These are phyloP conservation scores for Onychomys arenicola DNA, from an alignment of 2,797 vertebrate species.

Conservation along the genomic window DNA sequence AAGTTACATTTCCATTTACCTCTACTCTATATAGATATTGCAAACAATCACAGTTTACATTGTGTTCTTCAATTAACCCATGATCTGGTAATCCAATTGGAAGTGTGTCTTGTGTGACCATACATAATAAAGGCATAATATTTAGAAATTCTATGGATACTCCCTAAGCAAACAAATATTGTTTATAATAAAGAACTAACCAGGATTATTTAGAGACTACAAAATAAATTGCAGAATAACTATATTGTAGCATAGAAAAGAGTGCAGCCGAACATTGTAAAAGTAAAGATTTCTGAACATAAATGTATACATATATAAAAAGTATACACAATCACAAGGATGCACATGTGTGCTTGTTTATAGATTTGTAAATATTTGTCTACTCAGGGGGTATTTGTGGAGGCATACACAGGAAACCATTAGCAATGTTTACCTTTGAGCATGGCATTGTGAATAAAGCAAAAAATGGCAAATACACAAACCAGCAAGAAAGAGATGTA, in stretches of 20 bases:
- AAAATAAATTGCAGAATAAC: constrained; percentile 48
- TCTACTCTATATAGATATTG: neutral
- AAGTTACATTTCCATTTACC: constrained; percentile 15
- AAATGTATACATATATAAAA: neutral
- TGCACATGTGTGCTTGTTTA: constrained; percentile 57
- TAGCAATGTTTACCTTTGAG: constrained; percentile 50
- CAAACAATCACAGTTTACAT: constrained; percentile 45
- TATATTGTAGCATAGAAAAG: constrained; percentile 2
- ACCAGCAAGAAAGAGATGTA: constrained; percentile 29
- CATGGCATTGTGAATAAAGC: neutral
- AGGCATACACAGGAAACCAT: constrained; percentile 67
- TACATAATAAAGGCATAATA: constrained; percentile 30
- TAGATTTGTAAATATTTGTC: constrained; percentile 71
- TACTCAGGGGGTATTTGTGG: constrained; percentile 32
- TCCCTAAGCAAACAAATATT: constrained; percentile 54
- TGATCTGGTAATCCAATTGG: neutral
- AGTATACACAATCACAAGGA: neutral
- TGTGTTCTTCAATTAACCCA: constrained; percentile 5
- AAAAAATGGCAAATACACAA: neutral
- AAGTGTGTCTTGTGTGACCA: neutral
- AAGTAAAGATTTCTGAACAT: neutral
- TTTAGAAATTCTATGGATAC: constrained; percentile 36
- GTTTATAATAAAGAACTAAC: constrained; percentile 14
- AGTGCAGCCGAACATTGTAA: neutral
- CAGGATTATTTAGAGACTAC: constrained; percentile 23